Evolutionary conservation across 2,113 vertebrate species (phyloP).

Genomic region (Mirza zaza): DNA sequence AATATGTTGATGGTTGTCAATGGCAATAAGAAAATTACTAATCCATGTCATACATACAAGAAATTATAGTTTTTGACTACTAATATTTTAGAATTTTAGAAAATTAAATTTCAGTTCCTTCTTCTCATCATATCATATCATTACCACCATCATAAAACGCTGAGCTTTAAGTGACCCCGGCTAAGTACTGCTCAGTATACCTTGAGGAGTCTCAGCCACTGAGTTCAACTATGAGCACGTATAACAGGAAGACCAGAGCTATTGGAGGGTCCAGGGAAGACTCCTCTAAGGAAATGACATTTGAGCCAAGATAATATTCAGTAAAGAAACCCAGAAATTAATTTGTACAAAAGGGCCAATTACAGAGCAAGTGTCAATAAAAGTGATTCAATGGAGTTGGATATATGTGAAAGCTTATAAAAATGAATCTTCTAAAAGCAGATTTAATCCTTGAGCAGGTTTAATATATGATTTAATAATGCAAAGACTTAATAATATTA

Average conservation of each 20-base stretch:
- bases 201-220: not conserved
- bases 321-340: slow-evolving; percentile 46
- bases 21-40: not conserved
- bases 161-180: not conserved
- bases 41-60: not conserved
- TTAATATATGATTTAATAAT: slow-evolving; percentile 8
- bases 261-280: not conserved
- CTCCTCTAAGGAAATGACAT: not conserved
- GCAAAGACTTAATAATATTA: not conserved
- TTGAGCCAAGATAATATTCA: not conserved
- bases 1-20: not conserved
- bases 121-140: not conserved
- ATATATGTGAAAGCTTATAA: not conserved
- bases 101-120: not conserved
- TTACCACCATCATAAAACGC: not conserved
- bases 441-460: not conserved
- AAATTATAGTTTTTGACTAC: not conserved
- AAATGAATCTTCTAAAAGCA: not conserved
- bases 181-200: not conserved
- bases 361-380: not conserved
- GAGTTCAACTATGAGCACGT: not conserved
- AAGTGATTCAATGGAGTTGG: not conserved
- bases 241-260: not conserved
- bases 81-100: slow-evolving; percentile 30
- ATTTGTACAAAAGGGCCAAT: not conserved